These are phyloP conservation scores for Leucozona laternaria DNA, from an alignment of 2,888 invertebrate genomes.

Conservation along the genomic window DNA sequence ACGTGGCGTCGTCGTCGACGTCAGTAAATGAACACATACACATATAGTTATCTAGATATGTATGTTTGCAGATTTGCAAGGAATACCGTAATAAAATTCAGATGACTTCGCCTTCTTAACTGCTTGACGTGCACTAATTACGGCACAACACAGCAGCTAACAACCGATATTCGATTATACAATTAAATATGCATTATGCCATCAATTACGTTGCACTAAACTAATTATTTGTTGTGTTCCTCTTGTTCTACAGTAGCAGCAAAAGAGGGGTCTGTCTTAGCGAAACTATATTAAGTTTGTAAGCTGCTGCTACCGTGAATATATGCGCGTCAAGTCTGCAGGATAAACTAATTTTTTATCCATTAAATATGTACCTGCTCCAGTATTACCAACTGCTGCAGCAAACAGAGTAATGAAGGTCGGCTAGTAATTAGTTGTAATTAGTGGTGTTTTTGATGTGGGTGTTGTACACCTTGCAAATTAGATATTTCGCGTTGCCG, in stretches of 20 bases:
- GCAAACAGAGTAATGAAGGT: slow-evolving; percentile 60
- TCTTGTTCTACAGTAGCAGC: slow-evolving; percentile 36
- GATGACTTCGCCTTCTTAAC: slow-evolving; percentile 63
- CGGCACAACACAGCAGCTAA: slow-evolving; percentile 76
- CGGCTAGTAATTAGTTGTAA: slow-evolving; percentile 74
- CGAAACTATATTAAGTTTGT: slow-evolving; percentile 41
- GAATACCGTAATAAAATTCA: slow-evolving; percentile 53
- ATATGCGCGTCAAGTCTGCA: slow-evolving; percentile 68
- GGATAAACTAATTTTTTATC: slow-evolving; percentile 73
- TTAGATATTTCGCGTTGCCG: slow-evolving; percentile 51
- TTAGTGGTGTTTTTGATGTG: slow-evolving; percentile 73
- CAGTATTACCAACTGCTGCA: slow-evolving; percentile 43
- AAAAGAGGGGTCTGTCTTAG: slow-evolving; percentile 31
- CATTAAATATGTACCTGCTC: slow-evolving; percentile 62
- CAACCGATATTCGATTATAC: slow-evolving; percentile 78
- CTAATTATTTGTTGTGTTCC: slow-evolving; percentile 72
- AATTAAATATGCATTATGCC: slow-evolving; percentile 79
- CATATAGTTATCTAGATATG: background rate
- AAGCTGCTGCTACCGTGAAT: slow-evolving; percentile 46
- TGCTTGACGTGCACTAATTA: slow-evolving; percentile 77
- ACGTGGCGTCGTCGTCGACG: slow-evolving; percentile 3
- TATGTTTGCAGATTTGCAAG: slow-evolving; percentile 41
- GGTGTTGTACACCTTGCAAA: slow-evolving; percentile 74
- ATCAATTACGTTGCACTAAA: slow-evolving; percentile 77
- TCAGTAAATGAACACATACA: background rate